Base-by-base conservation (phyloP, 2,888 invertebrate species). In the Rhabditoides inermis region DNA sequence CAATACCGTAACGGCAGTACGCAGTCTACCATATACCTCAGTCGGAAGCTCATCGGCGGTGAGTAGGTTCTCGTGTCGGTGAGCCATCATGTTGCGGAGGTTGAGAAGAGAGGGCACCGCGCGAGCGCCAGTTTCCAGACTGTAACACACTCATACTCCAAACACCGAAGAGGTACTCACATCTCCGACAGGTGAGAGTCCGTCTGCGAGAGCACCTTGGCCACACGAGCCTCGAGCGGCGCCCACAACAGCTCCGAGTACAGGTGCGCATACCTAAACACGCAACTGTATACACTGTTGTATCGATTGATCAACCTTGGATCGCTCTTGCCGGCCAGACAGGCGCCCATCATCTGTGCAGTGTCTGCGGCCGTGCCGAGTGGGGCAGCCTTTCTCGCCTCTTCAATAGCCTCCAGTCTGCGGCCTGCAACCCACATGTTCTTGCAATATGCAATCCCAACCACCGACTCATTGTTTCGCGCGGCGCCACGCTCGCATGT, bases 71-170 rank as follows among this genome's bases (percentile, higher is more conserved):
- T 88, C 84, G 22, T 55, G 53, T 35, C 58, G 45, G 12, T 20
- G 18, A 25, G 35, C 39, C 42, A 53, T 41, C 40, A 53, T 40
- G n/a, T 32, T 37, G 15, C 49, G 49, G 63, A 95, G 89, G 79
- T 90, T 92, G 56, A 94, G 83, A 56, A 98, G 82, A 39, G 92
- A 90, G 20, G 95, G 95, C 69, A 98, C 81, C 44, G 94, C 92
- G 30, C 86, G 85, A 73, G 89, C 88, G 44, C 95, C 95, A 26
- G 92, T 90, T 76, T 88, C 85, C 64, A 92, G 85, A 61, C 90
- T 84, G 65, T 7, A 76, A 73, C 45, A 20, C 18, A 27, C 32
- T 27, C 27, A 2, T 49, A 2, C 4, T 1, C n/a, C 28, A 15
- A 27, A 30, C 36, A 37, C 12, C 25, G 10, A 25, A 42, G 35